Evolutionary conservation across 2,113 vertebrate genomes (phyloP), one percentile per base, ranked within the genome.

Genomic region (Campylorhamphus procurvoides): DNA sequence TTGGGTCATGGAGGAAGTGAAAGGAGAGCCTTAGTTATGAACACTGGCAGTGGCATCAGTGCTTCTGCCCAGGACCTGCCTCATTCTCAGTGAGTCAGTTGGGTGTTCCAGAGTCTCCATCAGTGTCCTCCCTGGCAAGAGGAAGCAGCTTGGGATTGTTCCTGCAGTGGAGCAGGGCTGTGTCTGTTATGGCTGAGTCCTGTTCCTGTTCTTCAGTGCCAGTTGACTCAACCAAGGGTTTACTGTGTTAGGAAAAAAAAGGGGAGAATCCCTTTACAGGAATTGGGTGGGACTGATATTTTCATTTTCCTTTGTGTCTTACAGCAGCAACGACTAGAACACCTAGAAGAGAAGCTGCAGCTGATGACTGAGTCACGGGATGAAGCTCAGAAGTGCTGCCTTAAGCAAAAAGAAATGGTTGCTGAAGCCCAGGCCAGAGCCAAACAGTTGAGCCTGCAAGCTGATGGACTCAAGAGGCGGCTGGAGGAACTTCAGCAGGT

Each of bases 401-500:
- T 98, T 72, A 99, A 99, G 97, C 99, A 99, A 96, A 99, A 98
- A 52, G 98, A 99, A 85, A 94, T 76, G 31, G 95, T 98, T 78
- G 96, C 97, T 1, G 99, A 99, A 52, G 98, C 98, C 50, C 99
- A 99, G 67, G 97, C 97, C 18, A 98, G 97, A 94, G 98, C 97
- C 62, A 95, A 84, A 72, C 99, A 99, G 88, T 96, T 98, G 73
- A 96, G 84, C 93, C 67, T 98, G 15, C 98, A 99, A 67, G 95
- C 96, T 62, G 99, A 99, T 13, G 94, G 97, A 14, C 97, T 99
- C 84, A 97, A 91, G 40, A 98, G 98, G 78, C 97, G 97, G 66
- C 91, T 99, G 10, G 98, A 99, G 39, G 98, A 99, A 64, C 98
- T 99, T 33, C 98, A 99, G 95, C 98, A 99, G 99, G 99, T 99